phyloP scores from a whole-genome alignment of 2,113 vertebrate species.

The Cricetomys ansorgei region DNA sequence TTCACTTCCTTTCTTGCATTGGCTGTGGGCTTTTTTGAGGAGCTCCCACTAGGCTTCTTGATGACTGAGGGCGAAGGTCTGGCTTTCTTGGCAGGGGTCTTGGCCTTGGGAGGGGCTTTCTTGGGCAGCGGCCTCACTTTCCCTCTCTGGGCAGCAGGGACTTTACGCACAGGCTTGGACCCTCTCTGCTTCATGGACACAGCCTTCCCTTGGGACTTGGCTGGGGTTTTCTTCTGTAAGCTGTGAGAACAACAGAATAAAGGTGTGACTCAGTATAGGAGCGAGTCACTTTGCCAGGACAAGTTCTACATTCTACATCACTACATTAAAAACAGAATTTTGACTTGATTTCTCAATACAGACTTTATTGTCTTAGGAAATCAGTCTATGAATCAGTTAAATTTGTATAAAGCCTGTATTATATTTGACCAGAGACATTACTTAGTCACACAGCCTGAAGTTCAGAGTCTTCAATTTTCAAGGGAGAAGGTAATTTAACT shows the following conservation, averaged over 20 bases:
- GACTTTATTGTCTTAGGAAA: too few relatives aligned
- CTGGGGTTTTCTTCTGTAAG: constrained; percentile 90
- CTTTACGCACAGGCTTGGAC: constrained; percentile 86
- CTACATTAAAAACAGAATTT: neutral
- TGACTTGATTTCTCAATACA: constrained; percentile 12
- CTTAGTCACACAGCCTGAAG: neutral
- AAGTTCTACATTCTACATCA: constrained; percentile 2
- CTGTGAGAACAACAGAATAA: constrained; percentile 81
- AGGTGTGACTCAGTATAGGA: neutral
- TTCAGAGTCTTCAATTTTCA: neutral
- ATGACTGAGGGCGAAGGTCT: constrained; percentile 87
- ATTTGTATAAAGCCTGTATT: too few relatives aligned
- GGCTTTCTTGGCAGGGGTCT: constrained; percentile 88
- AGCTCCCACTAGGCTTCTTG: constrained; percentile 90
- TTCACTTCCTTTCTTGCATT: constrained; percentile 86
- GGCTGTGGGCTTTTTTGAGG: constrained; percentile 87
- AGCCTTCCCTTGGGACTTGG: constrained; percentile 88
- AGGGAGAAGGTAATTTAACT: neutral
- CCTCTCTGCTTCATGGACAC: constrained; percentile 89
- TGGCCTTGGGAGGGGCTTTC: constrained; percentile 86
- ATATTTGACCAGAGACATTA: constrained; percentile 4
- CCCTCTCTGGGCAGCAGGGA: constrained; percentile 81
- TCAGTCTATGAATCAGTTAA: too few relatives aligned
- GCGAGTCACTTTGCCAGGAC: neutral
- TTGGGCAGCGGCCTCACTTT: constrained; percentile 84